Evolutionary conservation across 2,888 invertebrate species (phyloP), one percentile per base, ranked within the genome.

Genomic region (Salpingus planirostris): DNA sequence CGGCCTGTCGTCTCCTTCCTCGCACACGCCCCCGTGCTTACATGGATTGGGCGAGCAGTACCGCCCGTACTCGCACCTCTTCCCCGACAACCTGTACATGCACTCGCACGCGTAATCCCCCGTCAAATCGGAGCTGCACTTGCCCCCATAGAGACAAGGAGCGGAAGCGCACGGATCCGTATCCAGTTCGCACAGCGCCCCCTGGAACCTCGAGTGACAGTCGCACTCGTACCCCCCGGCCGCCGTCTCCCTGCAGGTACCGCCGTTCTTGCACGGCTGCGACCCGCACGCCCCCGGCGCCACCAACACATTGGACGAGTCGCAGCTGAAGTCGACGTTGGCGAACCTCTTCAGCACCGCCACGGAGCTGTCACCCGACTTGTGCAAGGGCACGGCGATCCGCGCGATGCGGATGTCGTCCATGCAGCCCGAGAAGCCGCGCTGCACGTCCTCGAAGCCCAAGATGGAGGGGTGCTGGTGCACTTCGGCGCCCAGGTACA

Each of bases 391-490:
- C 29, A 93, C 73, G 0, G 75, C 67, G 4, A 78, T 76, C 34
- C 80, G 74, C 32, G 85, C 81, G 28, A 95, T 74, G 36, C 78
- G 71, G 15, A 93, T 76, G 52, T 90, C 88, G 37, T 90, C 81
- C 73, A 96, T 79, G 60, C 96, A 96, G 1, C 95, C 96, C 33
- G 84, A 72, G 60, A 92, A 92, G 0, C 95, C 93, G 40, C 36
- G 15, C 34, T 81, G 82, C 27, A 91, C 77, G 63, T 87, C 80
- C 51, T 80, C 78, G 38, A 77, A 78, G 3, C 67, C 72, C 8
- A 78, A 64, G 15, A 85, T 78, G 12, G 80, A 77, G 2, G 81
- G 83, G 64, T 84, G 83, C 13, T 80, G 76, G 35, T 72, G 68
- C 1, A 91, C 85, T 59, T 83, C 81, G 1, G 89, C 91, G 11